A percentile compares a stretch with the other conserved stretches of the same genome.
Evolutionary conservation across 2,797 vertebrate species (phyloP).

Genomic region (Falco columbarius): DNA sequence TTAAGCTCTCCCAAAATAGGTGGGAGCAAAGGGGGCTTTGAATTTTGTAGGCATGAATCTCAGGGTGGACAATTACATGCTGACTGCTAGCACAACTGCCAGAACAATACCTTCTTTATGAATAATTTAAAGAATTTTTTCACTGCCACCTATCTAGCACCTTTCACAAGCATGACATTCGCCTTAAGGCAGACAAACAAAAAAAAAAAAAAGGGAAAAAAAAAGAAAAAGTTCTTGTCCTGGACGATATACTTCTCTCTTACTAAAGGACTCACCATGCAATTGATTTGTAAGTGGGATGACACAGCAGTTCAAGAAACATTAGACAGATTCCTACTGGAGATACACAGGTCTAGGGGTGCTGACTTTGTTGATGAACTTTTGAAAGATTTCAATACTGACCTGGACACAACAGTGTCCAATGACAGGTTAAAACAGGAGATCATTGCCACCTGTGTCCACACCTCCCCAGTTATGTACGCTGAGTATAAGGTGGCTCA

Average conservation of each 20-base stretch:
- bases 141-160: background rate
- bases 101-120: background rate
- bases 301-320: background rate
- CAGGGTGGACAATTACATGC: background rate
- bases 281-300: background rate
- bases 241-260: background rate
- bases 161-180: background rate
- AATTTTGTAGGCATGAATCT: background rate
- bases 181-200: background rate
- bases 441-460: background rate
- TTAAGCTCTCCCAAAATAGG: background rate
- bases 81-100: background rate
- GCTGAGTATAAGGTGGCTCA: background rate
- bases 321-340: background rate
- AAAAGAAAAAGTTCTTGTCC: background rate
- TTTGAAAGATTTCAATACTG: background rate
- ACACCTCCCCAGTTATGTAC: background rate
- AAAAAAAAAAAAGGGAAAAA: background rate
- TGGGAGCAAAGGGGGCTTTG: background rate
- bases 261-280: background rate
- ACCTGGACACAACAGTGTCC: background rate
- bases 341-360: background rate
- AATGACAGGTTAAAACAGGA: background rate
- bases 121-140: constrained; percentile 35
- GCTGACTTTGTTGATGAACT: background rate